Conservation (phyloP, 2,888 invertebrate species). For the Callimorpha dominula region DNA sequence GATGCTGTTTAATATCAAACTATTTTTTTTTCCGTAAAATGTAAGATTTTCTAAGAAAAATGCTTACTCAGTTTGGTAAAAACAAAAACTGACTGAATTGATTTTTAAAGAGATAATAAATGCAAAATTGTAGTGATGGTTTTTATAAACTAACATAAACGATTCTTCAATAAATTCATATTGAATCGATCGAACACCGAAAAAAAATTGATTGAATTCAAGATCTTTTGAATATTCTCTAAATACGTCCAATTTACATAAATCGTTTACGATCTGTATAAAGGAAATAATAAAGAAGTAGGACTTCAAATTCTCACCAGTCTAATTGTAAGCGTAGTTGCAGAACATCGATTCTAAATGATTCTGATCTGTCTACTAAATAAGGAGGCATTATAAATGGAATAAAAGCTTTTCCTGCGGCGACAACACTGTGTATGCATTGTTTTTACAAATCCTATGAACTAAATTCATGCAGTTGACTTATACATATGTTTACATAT, state of each 20-base stretch:
- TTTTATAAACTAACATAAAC: background rate
- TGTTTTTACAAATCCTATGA: background rate
- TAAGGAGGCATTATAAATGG: background rate
- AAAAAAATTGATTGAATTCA: background rate
- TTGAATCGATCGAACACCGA: background rate
- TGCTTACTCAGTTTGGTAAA: background rate
- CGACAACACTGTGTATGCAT: background rate
- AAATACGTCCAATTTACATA: background rate
- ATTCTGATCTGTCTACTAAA: background rate
- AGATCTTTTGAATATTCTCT: background rate
- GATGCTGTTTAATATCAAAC: background rate
- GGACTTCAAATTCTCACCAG: background rate
- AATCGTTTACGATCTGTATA: background rate
- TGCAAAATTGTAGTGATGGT: background rate
- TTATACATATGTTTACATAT: background rate
- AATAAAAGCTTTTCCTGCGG: background rate
- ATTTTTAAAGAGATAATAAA: background rate
- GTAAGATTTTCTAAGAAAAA: too few species aligned
- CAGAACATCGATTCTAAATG: background rate
- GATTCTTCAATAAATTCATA: background rate
- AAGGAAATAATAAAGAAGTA: background rate
- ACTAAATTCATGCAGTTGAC: background rate
- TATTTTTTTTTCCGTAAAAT: background rate
- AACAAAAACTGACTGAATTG: background rate
- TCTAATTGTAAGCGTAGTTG: background rate